Base-by-base conservation (phyloP, 30 jellyfish, hydroid and myxozoan genomes). In the Morbakka virulenta region DNA sequence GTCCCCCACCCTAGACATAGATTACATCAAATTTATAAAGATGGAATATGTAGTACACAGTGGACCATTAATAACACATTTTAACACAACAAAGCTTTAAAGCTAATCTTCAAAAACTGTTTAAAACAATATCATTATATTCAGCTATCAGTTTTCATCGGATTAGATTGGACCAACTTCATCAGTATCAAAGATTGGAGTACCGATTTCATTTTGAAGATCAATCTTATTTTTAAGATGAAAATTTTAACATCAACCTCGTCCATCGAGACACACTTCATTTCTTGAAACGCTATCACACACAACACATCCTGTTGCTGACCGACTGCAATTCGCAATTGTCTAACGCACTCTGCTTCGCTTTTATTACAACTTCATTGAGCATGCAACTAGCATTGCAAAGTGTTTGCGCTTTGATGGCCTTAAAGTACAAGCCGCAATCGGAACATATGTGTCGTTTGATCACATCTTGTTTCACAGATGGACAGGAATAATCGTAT, bases 401-500 rank as follows among this genome's bases (percentile, higher is more conserved):
- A 61, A 61, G 9, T 47, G 62, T 47, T n/a, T 47, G n/a, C 41
- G 72, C 24, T 61, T 61, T 26, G 6, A 61, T 21, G 41, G 72
- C 21, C 72, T 9, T 12, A 61, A 61, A 21, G 72, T 61, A 61
- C 41, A 61, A 61, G 41, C 72, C 24, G 41, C 72, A 61, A 21
- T n/a, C 48, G 72, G 41, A 61, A 61, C 72, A 61, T 26, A 24
- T 61, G 72, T 21, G 72, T 26, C 72, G 74, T 28, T 69, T 69
- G 81, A 69, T 69, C 68, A 69, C 4, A 69, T 69, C 81, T 69
- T 69, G 80, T 27, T 34, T 69, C 17, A 6, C 25, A 9, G 80
- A 26, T 27, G 81, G 81, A 2, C 80, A 69, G 81, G 80, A 69
- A 28, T 29, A 69, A 2, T 69, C 80, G 26, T 69, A 27, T 69